Evolutionary conservation across 2,888 invertebrate genomes (phyloP).

Genomic region (Drosophila mulleri): DNA sequence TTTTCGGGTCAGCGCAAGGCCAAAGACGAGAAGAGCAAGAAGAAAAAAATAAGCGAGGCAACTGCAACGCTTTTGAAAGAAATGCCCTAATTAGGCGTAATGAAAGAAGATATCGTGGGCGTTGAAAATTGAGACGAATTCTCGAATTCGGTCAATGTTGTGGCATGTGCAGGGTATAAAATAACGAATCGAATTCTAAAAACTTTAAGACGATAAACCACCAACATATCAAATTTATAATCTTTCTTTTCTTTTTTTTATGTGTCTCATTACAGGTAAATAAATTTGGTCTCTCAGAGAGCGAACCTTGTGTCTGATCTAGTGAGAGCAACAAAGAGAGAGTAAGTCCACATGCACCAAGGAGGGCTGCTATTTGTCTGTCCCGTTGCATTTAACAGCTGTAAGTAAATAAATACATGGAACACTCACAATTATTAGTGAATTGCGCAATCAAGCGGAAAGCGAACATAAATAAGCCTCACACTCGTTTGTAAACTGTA

Average conservation of each 20-base stretch:
- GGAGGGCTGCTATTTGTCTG: not conserved
- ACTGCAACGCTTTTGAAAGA: not conserved
- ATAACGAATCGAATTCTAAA: slow-evolving; percentile 36
- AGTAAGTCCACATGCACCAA: not conserved
- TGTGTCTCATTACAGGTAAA: slow-evolving; percentile 35
- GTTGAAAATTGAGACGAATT: slow-evolving; percentile 46
- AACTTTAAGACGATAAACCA: slow-evolving; percentile 30
- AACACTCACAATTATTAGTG: slow-evolving; percentile 9
- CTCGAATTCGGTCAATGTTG: slow-evolving; percentile 12
- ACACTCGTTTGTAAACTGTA: slow-evolving; percentile 20
- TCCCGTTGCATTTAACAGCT: slow-evolving; percentile 1
- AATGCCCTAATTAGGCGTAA: slow-evolving; percentile 62
- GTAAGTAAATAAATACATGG: not conserved
- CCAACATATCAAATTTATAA: slow-evolving; percentile 31
- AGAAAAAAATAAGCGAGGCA: not conserved
- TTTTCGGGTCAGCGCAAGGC: slow-evolving; percentile 62
- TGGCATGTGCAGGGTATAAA: slow-evolving; percentile 25
- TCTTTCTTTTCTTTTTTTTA: slow-evolving; percentile 1
- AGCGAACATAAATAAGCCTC: slow-evolving; percentile 4
- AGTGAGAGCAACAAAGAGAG: not conserved
- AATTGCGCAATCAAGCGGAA: slow-evolving; percentile 35
- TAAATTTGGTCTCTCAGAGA: not conserved
- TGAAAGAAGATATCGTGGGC: slow-evolving; percentile 65
- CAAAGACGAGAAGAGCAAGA: slow-evolving; percentile 7
- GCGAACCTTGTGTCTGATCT: not conserved